Base-by-base conservation (phyloP, 2,113 vertebrate species). In the Xiphorhynchus elegans region DNA sequence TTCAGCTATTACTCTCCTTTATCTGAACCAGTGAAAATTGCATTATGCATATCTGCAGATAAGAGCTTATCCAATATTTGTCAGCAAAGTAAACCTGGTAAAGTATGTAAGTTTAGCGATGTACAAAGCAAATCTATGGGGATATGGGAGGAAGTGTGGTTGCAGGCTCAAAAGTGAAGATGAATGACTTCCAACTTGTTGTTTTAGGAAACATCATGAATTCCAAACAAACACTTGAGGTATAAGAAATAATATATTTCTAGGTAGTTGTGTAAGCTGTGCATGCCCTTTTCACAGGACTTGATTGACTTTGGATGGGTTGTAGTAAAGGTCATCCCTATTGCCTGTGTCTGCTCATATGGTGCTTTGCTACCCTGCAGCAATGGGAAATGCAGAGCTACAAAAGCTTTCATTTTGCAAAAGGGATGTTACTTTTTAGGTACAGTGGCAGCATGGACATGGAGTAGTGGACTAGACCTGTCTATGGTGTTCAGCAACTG, bases 391-490 rank as follows among this genome's bases (percentile, higher is more conserved):
- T 55, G 13, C 18, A n/a, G 40, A 84, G 23, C 35, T 88, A 29
- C 18, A 39, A 37, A 56, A 58, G 25, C 23, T 58, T 93, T 64
- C 9, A 10, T 89, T 87, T 81, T 82, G 24, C 40, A 37, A 2
- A 13, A 52, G n/a, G 17, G 13, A 1, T 31, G 25, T 56, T 83
- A 18, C 29, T 35, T 78, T 78, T 47, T 87, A 39, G 37, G n/a
- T 20, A 31, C 40, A 3, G 28, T 10, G 58, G 37, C 20, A 25
- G 16, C 19, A 14, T 20, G 49, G 42, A 47, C 3, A 0, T 58
- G 55, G 31, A 62, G 12, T 14, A 3, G 4, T 18, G 17, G 25
- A 40, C 23, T 39, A 4, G 46, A 49, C 37, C 23, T 35, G 10
- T 69, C 53, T 66, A 17, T 74, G 40, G 19, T 50, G 21, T 12